Percentiles rank a stretch among this genome's conserved stretches.
Evolutionary conservation across 1,140 invertebrate genomes (phyloP).

Genomic region (Pomphorhynchus laevis): DNA sequence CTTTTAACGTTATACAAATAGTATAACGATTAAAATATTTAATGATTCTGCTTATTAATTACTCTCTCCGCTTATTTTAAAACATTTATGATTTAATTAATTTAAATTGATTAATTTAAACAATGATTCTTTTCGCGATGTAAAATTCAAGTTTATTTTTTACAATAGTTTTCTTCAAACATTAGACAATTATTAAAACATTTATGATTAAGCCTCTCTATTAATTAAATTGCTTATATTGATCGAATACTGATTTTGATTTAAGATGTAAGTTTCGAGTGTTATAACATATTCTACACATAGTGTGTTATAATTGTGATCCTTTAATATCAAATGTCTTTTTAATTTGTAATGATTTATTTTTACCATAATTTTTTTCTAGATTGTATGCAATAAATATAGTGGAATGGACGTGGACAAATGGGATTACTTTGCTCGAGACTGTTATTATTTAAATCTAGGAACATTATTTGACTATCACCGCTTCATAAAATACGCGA

Average conservation of each 20-base stretch:
- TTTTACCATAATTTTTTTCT: constrained; percentile 11
- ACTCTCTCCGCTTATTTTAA: too few relatives aligned
- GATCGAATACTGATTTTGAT: background rate
- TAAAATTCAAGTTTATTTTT: background rate
- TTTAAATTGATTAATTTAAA: background rate
- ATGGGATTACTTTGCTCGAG: constrained; percentile 31
- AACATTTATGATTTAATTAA: constrained; percentile 3
- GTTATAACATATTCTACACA: too few relatives aligned
- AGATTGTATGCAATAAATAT: constrained; percentile 29
- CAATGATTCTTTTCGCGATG: background rate
- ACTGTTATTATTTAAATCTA: constrained; percentile 23
- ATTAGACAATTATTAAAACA: too few relatives aligned
- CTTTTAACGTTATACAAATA: too few relatives aligned
- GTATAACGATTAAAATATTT: too few relatives aligned
- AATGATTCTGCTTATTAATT: too few relatives aligned
- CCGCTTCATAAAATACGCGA: constrained; percentile 18
- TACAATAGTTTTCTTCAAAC: too few relatives aligned
- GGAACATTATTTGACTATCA: constrained; percentile 21
- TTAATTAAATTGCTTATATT: background rate
- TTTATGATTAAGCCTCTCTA: too few relatives aligned
- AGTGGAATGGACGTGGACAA: constrained; percentile 34
- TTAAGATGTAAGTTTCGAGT: too few relatives aligned
- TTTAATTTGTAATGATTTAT: background rate
- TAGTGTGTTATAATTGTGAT: background rate
- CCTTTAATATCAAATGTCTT: background rate